phyloP scores from a whole-genome alignment of 2,888 invertebrate genomes.

The Belgica antarctica region DNA sequence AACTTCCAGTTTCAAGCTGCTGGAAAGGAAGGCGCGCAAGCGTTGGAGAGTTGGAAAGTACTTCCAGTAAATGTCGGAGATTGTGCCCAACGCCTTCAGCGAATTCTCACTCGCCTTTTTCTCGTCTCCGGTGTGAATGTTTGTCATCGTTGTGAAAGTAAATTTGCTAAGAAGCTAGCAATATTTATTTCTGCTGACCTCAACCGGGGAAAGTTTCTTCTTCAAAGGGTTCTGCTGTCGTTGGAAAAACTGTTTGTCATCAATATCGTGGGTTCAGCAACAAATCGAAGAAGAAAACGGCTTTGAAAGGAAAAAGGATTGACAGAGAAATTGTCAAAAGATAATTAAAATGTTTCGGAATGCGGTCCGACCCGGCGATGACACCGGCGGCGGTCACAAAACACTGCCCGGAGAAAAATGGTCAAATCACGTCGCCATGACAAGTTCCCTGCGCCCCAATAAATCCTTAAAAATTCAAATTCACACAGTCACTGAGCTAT shows the following conservation, averaged over 20 bases:
- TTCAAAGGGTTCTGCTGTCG: background rate
- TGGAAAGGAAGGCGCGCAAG: background rate
- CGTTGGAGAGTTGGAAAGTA: background rate
- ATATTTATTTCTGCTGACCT: slow-evolving; percentile 37
- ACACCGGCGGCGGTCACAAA: too few species aligned
- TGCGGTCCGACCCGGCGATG: background rate
- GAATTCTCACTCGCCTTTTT: background rate
- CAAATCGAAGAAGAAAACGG: slow-evolving; percentile 8
- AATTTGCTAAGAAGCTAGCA: too few species aligned
- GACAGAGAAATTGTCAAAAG: slow-evolving; percentile 21
- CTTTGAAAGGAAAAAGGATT: background rate
- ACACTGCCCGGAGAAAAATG: background rate
- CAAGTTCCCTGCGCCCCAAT: background rate
- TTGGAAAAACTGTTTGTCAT: slow-evolving; percentile 21
- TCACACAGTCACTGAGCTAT: slow-evolving; percentile 37
- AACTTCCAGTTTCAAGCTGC: background rate
- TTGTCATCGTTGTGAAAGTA: background rate
- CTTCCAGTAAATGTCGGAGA: slow-evolving; percentile 2
- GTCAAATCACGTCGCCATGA: slow-evolving; percentile 24
- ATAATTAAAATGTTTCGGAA: slow-evolving; percentile 38
- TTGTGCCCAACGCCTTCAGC: background rate
- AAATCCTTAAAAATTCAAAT: slow-evolving; percentile 27
- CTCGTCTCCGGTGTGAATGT: background rate
- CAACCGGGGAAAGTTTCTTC: background rate
- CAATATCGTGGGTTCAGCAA: background rate